phyloP scores from a whole-genome alignment of 2,797 vertebrate genomes.

The Sebastes cheni region DNA sequence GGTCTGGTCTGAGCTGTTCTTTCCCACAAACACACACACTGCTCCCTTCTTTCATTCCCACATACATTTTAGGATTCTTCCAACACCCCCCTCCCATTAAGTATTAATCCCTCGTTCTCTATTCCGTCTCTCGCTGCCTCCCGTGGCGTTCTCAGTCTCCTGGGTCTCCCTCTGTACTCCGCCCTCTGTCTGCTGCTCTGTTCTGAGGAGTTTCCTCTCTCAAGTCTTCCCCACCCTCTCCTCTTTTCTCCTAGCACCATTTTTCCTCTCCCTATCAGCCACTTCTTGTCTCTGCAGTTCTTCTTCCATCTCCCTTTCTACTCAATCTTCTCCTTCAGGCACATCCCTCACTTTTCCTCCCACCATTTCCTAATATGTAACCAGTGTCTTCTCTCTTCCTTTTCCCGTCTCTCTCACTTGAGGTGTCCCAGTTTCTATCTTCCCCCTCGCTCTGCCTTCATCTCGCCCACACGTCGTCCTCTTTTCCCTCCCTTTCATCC shows the following conservation, averaged over 20 bases:
- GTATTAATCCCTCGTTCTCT: constrained; percentile 63
- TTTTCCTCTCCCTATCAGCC: constrained; percentile 33
- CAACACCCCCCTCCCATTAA: constrained; percentile 58
- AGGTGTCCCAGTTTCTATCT: constrained; percentile 44
- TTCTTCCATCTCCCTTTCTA: constrained; percentile 1
- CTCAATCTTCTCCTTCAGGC: not conserved
- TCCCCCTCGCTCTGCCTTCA: not conserved
- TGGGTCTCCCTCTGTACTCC: constrained; percentile 50
- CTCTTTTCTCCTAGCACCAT: constrained; percentile 37
- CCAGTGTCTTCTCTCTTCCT: not conserved
- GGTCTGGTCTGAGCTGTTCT: constrained; percentile 34
- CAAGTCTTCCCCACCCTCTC: constrained; percentile 50
- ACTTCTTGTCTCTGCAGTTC: constrained; percentile 1
- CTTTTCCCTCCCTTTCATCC: constrained; percentile 7
- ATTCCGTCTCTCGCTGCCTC: constrained; percentile 33
- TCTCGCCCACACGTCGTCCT: constrained; percentile 22
- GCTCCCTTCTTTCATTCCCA: constrained; percentile 29
- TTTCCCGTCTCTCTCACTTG: constrained; percentile 1
- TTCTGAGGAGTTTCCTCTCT: constrained; percentile 57
- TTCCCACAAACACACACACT: constrained; percentile 14
- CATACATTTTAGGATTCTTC: constrained; percentile 49
- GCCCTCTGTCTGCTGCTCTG: constrained; percentile 46
- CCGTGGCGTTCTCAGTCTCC: constrained; percentile 32
- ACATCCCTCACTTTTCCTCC: constrained; percentile 2
- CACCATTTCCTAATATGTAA: not conserved